These are phyloP conservation scores for Scylla paramamosain DNA, from an alignment of 1,140 invertebrate genomes.

Conservation along the genomic window DNA sequence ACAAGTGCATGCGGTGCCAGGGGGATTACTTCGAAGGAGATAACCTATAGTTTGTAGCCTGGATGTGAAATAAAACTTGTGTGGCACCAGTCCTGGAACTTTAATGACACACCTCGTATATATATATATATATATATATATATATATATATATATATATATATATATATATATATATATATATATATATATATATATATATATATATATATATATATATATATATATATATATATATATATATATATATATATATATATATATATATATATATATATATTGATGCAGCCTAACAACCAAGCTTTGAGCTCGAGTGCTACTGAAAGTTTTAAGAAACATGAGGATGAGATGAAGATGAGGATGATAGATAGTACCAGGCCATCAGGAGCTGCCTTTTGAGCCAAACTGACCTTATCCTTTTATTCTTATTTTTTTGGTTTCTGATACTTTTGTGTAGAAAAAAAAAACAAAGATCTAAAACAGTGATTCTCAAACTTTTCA, in stretches of 20 bases:
- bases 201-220: conserved; percentile 49
- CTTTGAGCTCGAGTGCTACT: neutral
- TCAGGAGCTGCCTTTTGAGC: too few species aligned
- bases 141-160: conserved; percentile 25
- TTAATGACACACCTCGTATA: neutral
- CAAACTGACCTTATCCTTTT: too few species aligned
- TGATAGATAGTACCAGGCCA: neutral
- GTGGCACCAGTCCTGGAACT: too few species aligned
- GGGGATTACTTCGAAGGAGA: too few species aligned
- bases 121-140: conserved; percentile 49
- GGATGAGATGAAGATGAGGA: neutral
- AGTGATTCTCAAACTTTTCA: too few species aligned
- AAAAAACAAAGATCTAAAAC: too few species aligned
- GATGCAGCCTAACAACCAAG: neutral
- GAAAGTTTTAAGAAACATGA: neutral
- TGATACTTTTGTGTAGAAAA: too few species aligned
- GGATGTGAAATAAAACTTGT: too few species aligned
- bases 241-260: neutral
- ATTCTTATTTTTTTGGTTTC: too few species aligned
- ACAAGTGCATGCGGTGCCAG: too few species aligned
- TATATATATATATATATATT: conserved; percentile 22
- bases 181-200: neutral
- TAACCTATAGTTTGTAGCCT: too few species aligned
- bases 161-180: conserved; percentile 23
- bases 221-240: conserved; percentile 22